Conservation (phyloP, 2,113 vertebrate genomes). For the Oreochromis niloticus region DNA sequence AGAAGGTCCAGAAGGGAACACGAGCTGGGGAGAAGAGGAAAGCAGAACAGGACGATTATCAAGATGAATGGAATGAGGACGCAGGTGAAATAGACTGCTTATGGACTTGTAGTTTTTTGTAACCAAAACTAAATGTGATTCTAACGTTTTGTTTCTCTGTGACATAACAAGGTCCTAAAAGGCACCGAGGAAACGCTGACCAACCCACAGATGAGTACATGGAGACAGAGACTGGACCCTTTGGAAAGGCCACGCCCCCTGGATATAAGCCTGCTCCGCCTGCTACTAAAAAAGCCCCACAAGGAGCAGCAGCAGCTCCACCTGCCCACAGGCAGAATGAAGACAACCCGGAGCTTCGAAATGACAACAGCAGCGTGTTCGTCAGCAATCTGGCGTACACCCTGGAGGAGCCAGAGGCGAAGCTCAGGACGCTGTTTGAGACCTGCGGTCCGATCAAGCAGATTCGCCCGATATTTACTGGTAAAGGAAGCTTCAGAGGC, state of each 20-base stretch:
- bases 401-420: slow-evolving; percentile 79
- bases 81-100: slow-evolving; percentile 66
- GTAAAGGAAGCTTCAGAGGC: slow-evolving; percentile 84
- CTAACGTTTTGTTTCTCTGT: background rate
- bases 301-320: background rate
- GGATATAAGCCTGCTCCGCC: slow-evolving; percentile 37
- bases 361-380: slow-evolving; percentile 84
- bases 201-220: slow-evolving; percentile 55
- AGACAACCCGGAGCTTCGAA: slow-evolving; percentile 76
- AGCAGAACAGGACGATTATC: slow-evolving; percentile 69
- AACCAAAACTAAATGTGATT: background rate
- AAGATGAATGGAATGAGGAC: slow-evolving; percentile 80
- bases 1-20: slow-evolving; percentile 72
- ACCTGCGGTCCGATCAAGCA: slow-evolving; percentile 80
- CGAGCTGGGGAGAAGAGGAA: slow-evolving; percentile 76
- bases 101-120: background rate
- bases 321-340: slow-evolving; percentile 61
- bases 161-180: slow-evolving; percentile 78
- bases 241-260: slow-evolving; percentile 55
- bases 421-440: slow-evolving; percentile 80
- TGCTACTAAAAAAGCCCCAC: slow-evolving; percentile 65
- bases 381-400: slow-evolving; percentile 91
- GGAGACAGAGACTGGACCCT: slow-evolving; percentile 70
- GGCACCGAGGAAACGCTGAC: slow-evolving; percentile 69
- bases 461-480: slow-evolving; percentile 80